Evolutionary conservation across 92 coral and sea anemone genomes (phyloP).

Genomic region (Ricordea florida): DNA sequence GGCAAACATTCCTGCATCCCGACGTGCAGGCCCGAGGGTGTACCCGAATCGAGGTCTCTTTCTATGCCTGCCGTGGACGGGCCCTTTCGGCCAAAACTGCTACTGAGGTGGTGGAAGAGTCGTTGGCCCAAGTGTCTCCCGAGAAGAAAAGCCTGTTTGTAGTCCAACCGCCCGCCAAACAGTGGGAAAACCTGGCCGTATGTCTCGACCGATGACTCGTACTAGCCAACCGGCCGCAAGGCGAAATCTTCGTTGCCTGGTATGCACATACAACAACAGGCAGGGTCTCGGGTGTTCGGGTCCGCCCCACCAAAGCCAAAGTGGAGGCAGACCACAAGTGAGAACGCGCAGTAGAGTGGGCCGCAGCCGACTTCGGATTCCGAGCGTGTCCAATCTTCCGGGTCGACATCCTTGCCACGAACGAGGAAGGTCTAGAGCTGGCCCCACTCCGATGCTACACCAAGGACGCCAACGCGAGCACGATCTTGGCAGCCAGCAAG

Average conservation of each 20-base stretch:
- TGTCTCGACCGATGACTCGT: conserved; percentile 14
- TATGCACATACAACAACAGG: conserved; percentile 23
- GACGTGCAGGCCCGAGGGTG: conserved; percentile 38
- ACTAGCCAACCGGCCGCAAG: conserved; percentile 18
- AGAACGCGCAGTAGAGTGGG: conserved; percentile 2
- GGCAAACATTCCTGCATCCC: conserved; percentile 25
- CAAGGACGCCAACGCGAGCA: conserved; percentile 10
- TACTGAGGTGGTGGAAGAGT: neutral
- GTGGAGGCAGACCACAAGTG: neutral
- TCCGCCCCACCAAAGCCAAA: neutral
- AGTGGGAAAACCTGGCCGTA: conserved; percentile 25
- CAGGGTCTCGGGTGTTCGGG: conserved; percentile 16
- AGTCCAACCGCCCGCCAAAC: conserved; percentile 10
- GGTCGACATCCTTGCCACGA: conserved; percentile 8
- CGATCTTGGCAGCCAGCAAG: conserved; percentile 15
- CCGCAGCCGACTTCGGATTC: conserved; percentile 18
- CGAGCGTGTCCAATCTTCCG: conserved; percentile 16
- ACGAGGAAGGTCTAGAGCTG: neutral
- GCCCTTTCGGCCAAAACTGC: neutral
- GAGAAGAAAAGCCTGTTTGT: neutral
- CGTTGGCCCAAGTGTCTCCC: neutral
- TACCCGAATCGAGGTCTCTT: conserved; percentile 23
- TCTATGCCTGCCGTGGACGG: conserved; percentile 10
- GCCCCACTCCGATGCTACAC: conserved; percentile 15
- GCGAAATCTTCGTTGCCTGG: too few species aligned